Evolutionary conservation across 2,888 invertebrate genomes (phyloP), one percentile per base, ranked within the genome.

Genomic region (Melanotus villosus): DNA sequence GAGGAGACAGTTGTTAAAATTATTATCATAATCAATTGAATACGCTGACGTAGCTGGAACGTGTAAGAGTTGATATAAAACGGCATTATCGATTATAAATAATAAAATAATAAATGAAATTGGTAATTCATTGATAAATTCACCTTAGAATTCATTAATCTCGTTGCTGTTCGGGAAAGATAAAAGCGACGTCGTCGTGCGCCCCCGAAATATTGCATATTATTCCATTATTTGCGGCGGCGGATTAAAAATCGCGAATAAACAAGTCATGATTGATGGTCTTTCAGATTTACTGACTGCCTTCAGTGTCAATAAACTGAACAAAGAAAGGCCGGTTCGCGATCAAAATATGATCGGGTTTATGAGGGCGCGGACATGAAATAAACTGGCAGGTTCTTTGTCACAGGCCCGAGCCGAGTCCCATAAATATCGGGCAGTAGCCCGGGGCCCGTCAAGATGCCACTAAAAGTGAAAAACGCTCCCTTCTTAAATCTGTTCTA

Each of bases 311-410:
- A 77, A 80, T 79, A 79, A 77, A 77, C 73, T 65, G 75, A 76
- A 76, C 76, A 78, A 77, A 78, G 78, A 77, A 78, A 78, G 72
- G 74, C 74, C 73, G 71, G 70, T 73, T 76, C 73, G 70, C 74
- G 74, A 76, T 75, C 76, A 75, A 79, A 80, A 79, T 80, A 80
- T 80, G 80, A 79, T 77, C 76, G 78, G 78, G 78, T 79, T 80
- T 79, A 79, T 78, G 77, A 78, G 78, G 75, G 74, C 74, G 73
- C 74, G 78, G 77, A 79, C 78, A 78, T 73, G 77, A 78, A 76
- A 78, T 77, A 77, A 79, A 78, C 77, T 76, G 78, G 65, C 69
- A 74, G 76, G 78, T 75, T 77, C 78, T 80, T 79, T 80, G 79
- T 80, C 79, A 75, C 77, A 73, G 76, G 69, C 73, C 71, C 76